Evolutionary conservation across 2,797 vertebrate species (phyloP).

Genomic region (Liasis olivaceus): DNA sequence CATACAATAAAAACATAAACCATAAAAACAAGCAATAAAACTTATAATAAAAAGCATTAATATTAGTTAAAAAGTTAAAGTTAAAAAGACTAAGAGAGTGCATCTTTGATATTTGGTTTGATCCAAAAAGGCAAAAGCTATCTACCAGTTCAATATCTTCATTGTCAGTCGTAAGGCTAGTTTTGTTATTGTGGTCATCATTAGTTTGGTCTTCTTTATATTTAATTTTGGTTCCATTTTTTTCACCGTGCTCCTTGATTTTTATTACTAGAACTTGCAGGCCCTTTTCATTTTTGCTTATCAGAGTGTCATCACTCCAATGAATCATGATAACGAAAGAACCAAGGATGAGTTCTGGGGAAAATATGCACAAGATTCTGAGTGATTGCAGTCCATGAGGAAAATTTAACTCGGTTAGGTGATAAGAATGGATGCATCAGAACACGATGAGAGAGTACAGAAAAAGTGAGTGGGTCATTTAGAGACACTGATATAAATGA

Average conservation of each 20-base stretch:
- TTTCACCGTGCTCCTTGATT: not conserved
- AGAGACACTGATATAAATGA: not conserved
- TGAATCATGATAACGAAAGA: not conserved
- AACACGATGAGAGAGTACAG: not conserved
- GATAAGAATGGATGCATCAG: not conserved
- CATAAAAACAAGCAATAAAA: not conserved
- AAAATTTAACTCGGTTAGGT: not conserved
- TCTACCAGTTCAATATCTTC: not conserved
- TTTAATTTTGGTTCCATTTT: not conserved
- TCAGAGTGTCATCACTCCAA: not conserved
- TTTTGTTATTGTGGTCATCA: not conserved
- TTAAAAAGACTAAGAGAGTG: not conserved
- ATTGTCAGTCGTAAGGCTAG: not conserved
- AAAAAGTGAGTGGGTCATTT: not conserved
- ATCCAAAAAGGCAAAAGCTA: not conserved
- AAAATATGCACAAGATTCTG: not conserved
- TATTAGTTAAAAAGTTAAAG: not conserved
- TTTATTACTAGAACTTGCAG: not conserved
- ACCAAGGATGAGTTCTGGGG: not conserved
- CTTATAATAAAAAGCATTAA: not conserved
- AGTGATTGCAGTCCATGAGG: not conserved
- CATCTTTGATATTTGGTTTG: not conserved
- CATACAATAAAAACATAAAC: not conserved
- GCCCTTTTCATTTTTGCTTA: no score
- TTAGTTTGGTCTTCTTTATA: not conserved